Evolutionary conservation across 1,140 invertebrate species (phyloP).

Genomic region (Ridgeia piscesae): DNA sequence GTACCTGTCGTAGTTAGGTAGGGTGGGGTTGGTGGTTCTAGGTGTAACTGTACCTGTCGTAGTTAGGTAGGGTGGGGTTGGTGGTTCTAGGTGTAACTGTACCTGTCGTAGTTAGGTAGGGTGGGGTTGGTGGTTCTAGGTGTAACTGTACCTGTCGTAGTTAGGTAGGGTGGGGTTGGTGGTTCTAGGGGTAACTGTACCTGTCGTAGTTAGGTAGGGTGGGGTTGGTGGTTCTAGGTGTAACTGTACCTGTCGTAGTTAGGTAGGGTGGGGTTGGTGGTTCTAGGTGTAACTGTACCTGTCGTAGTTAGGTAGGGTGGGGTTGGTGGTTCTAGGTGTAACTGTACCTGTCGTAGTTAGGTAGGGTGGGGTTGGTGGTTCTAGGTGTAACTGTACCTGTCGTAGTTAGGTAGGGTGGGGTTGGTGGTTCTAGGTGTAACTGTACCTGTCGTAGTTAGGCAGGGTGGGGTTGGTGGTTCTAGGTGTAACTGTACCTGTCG

Average conservation of each 20-base stretch:
- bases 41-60: constrained; percentile 60
- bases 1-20: constrained; percentile 63
- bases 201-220: constrained; percentile 62
- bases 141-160: constrained; percentile 60
- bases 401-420: constrained; percentile 61
- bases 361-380: constrained; percentile 60
- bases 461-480: constrained; percentile 60
- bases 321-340: constrained; percentile 59
- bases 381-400: constrained; percentile 60
- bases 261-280: constrained; percentile 61
- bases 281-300: constrained; percentile 58
- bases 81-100: constrained; percentile 51
- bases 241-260: constrained; percentile 60
- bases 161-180: constrained; percentile 61
- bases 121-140: constrained; percentile 60
- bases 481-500: constrained; percentile 60
- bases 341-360: constrained; percentile 61
- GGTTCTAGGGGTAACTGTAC: constrained; percentile 56
- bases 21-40: constrained; percentile 59
- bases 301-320: constrained; percentile 61
- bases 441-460: constrained; percentile 61
- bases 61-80: constrained; percentile 62
- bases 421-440: constrained; percentile 57
- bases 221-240: constrained; percentile 60
- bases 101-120: constrained; percentile 62